Base-by-base conservation (phyloP, 2,797 vertebrate genomes). In the Spinibarbus caldwelli region DNA sequence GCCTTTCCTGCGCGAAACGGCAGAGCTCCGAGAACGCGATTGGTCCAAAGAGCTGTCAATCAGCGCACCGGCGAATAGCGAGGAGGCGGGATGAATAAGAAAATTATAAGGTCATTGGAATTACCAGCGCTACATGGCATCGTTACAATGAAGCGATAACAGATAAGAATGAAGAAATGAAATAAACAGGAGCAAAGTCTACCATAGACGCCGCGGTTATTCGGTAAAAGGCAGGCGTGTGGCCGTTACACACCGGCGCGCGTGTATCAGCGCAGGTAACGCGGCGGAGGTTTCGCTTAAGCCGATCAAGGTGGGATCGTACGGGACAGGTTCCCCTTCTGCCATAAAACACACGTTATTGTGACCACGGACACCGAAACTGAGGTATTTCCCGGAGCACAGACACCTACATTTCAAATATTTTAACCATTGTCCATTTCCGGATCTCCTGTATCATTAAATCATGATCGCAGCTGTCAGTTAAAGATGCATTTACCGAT, bases 61-160 rank as follows among this genome's bases (percentile, higher is more conserved):
- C 91, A 29, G 14, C 14, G 10, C n/a, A 12, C 11, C 91, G 91
- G 93, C 91, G 87, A 90, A 91, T 68, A 86, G 87, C 88, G 85
- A 83, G 87, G 89, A 92, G 95, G 93, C 93, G 94, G 94, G 91
- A 84, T 70, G 87, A 88, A n/a, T n/a, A n/a, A n/a, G n/a, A 88
- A 85, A 91, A 87, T 95, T 93, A 95, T 96, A 96, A 96, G 95
- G 95, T 96, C 95, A 94, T 96, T 94, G 95, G 95, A 95, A 95
- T 94, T 94, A 93, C 90, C 91, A 87, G 88, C 87, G 89, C 87
- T 88, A 62, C 88, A 85, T 87, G 79, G 88, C 67, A 86, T 89
- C 85, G 80, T 81, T 82, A 90, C 91, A 90, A 93, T 93, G 91
- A 85, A 88, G 91, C 54, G 67, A 86, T 86, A 75, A 52, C 38